A percentile compares a stretch with the other conserved stretches of the same genome.
Evolutionary conservation across 2,113 vertebrate species (phyloP).

Genomic region (Enhydra lutris): DNA sequence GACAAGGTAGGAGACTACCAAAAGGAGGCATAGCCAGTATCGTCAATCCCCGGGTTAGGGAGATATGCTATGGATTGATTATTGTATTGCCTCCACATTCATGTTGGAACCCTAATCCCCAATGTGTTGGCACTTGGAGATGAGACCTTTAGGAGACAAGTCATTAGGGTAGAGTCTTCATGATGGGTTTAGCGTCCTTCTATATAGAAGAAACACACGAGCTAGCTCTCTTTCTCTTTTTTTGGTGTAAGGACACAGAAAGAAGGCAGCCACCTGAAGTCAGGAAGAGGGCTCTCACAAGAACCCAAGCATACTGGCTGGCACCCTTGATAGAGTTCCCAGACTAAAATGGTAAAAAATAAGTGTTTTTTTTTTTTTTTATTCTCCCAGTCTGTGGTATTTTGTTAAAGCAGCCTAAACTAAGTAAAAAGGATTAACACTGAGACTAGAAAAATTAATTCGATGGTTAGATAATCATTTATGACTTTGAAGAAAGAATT

Average conservation of each 20-base stretch:
- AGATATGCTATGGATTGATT: background rate
- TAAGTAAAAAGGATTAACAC: background rate
- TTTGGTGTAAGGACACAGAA: background rate
- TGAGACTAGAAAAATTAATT: background rate
- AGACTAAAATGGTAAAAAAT: background rate
- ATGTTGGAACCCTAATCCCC: background rate
- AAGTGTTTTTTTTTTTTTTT: background rate
- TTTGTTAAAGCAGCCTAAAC: background rate
- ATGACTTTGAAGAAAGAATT: slow-evolving; percentile 3
- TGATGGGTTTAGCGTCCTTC: background rate
- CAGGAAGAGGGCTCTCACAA: background rate
- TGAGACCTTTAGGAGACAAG: background rate
- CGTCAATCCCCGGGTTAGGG: background rate
- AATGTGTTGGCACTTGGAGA: background rate
- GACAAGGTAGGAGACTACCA: background rate
- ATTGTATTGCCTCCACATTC: background rate
- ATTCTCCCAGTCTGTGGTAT: background rate
- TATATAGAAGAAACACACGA: background rate
- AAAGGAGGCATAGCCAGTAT: background rate
- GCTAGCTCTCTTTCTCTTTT: background rate
- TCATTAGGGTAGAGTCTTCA: background rate
- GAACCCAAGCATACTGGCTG: background rate
- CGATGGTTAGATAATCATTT: background rate
- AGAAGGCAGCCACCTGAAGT: background rate
- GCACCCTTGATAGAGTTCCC: background rate